Evolutionary conservation across 2,888 invertebrate species (phyloP), one percentile per base, ranked within the genome.

Genomic region (Phalangium opilio): DNA sequence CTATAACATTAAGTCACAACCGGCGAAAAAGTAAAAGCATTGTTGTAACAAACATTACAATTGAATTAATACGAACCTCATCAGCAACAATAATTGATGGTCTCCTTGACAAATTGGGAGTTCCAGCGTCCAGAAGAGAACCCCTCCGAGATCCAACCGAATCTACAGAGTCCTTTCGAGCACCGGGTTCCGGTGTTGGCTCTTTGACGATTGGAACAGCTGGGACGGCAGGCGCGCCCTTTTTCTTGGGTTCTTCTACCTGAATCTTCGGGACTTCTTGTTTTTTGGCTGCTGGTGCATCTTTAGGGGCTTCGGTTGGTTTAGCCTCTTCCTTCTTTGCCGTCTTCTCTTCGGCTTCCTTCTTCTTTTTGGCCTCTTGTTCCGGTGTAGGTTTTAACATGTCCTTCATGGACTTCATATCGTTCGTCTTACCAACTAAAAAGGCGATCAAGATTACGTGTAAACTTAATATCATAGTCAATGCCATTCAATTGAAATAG

Each of bases 1-100:
- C n/a, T n/a, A n/a, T n/a, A n/a, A n/a, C n/a, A n/a, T n/a, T n/a
- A n/a, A n/a, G n/a, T n/a, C n/a, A n/a, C n/a, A n/a, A n/a, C n/a
- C n/a, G n/a, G n/a, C n/a, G n/a, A n/a, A n/a, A n/a, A n/a, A n/a
- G n/a, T n/a, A n/a, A n/a, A n/a, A n/a, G n/a, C n/a, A n/a, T n/a
- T n/a, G n/a, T n/a, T n/a, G n/a, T n/a, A n/a, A n/a, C 35, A 34
- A 14, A n/a, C 14, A n/a, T 14, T 34, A 34, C 35, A 3, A 34
- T 34, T n/a, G 14, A 34, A 34, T 3, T n/a, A 12, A n/a, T n/a
- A 12, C 35, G 10, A 21, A 52, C 52, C 39, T 61, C 56, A 44
- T 56, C 57, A 11, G 54, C 52, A 43, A 54, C 47, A 12, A 58
- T 47, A 19, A 55, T 50, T 27, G 53, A 53, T 8, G 48, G 46